Evolutionary conservation across 2,113 vertebrate genomes (phyloP).

Genomic region (Oreochromis tanganicae): DNA sequence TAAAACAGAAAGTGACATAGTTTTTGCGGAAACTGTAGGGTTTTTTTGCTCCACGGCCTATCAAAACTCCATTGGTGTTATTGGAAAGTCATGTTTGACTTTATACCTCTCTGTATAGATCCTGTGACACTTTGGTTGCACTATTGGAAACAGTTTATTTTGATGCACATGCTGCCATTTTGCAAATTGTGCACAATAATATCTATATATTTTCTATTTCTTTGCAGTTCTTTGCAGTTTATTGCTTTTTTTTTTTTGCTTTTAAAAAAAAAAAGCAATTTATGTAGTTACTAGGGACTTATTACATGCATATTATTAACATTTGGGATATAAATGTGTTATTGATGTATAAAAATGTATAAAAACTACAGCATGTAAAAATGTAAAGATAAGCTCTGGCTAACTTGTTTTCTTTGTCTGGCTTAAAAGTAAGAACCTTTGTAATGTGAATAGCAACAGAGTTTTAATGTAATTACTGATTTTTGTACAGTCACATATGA

Average conservation of each 20-base stretch:
- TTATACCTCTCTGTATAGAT: not conserved
- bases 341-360: not conserved
- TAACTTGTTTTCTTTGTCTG: not conserved
- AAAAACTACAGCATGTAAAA: not conserved
- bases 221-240: not conserved
- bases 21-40: not conserved
- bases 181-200: not conserved
- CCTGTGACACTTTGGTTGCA: not conserved
- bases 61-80: not conserved
- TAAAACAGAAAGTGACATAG: not conserved
- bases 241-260: not conserved
- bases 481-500: not conserved
- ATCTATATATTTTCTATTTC: not conserved
- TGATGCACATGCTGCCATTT: not conserved
- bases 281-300: not conserved
- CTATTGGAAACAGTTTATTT: not conserved
- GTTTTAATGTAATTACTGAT: not conserved
- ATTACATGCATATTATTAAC: not conserved
- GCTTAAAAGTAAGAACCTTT: not conserved
- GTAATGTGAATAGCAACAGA: fast-evolving
- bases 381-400: not conserved
- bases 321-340: not conserved
- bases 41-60: not conserved
- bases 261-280: not conserved
- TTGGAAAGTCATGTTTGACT: not conserved